A percentile compares a stretch with the other conserved stretches of the same genome.
phyloP scores from a whole-genome alignment of 2,797 vertebrate genomes.

The Streptopelia turtur region DNA sequence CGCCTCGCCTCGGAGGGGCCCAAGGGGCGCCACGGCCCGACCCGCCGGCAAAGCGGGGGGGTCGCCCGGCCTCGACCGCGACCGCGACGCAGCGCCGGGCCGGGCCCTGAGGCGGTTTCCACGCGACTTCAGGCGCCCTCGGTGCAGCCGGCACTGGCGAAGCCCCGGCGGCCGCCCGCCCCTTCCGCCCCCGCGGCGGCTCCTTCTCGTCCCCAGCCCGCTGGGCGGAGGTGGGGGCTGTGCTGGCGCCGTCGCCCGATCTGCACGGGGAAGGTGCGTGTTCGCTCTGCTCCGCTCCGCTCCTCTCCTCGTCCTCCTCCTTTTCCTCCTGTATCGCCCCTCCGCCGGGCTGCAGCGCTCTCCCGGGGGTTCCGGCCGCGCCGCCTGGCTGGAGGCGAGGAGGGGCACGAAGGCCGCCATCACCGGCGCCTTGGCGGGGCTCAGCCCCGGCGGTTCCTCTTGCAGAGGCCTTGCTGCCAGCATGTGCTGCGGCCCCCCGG shows the following conservation, averaged over 20 bases:
- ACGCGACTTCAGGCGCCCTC: too few species aligned
- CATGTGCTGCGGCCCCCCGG: neutral
- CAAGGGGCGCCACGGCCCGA: accelerated
- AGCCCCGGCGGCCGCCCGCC: neutral
- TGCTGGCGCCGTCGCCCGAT: neutral
- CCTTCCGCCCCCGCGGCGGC: neutral
- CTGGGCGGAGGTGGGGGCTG: neutral
- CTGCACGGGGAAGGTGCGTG: slow-evolving; percentile 19
- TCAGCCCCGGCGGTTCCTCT: neutral
- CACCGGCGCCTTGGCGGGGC: neutral
- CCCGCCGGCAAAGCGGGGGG: too few species aligned
- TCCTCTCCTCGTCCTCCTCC: neutral
- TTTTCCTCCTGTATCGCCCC: neutral
- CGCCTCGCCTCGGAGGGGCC: neutral
- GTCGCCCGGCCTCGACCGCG: neutral
- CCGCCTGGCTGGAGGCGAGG: neutral
- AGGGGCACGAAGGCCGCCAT: neutral
- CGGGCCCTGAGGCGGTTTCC: neutral
- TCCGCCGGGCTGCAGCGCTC: neutral
- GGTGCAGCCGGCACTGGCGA: neutral
- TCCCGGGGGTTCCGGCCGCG: neutral
- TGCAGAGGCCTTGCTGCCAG: neutral
- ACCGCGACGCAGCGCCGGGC: too few species aligned
- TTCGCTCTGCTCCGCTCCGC: neutral
- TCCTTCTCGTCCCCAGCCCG: neutral